Evolutionary conservation across 2,888 invertebrate species (phyloP).

Genomic region (Pristionchus entomophagus): DNA sequence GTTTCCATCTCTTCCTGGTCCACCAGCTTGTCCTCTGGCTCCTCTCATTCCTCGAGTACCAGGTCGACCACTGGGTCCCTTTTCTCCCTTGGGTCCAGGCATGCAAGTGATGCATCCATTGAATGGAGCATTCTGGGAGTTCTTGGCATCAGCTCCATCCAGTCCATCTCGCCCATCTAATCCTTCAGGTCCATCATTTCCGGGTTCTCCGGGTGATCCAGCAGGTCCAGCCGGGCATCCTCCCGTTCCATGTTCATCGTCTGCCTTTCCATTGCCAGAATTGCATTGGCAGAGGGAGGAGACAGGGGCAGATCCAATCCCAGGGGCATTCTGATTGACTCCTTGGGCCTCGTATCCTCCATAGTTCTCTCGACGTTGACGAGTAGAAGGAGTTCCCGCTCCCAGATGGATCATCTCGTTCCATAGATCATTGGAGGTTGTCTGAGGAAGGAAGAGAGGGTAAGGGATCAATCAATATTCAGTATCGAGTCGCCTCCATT

Average conservation of each 20-base stretch:
- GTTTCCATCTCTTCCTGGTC: constrained; percentile 59
- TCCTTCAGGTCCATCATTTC: constrained; percentile 58
- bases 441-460: constrained; percentile 47
- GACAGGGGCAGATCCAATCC: too few species aligned
- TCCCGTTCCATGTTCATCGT: constrained; percentile 39
- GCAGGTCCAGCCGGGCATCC: constrained; percentile 66
- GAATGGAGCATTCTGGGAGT: constrained; percentile 63
- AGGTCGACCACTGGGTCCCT: constrained; percentile 50
- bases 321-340: constrained; percentile 56
- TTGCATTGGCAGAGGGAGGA: constrained; percentile 51
- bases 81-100: constrained; percentile 53
- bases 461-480: background rate
- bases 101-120: constrained; percentile 57
- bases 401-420: constrained; percentile 64
- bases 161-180: constrained; percentile 61
- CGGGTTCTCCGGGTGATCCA: constrained; percentile 62
- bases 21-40: constrained; percentile 59
- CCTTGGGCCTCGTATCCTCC: constrained; percentile 68
- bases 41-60: constrained; percentile 67
- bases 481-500: too few species aligned
- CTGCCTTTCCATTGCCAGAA: constrained; percentile 63
- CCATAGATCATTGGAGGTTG: constrained; percentile 64
- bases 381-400: constrained; percentile 62
- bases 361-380: constrained; percentile 63
- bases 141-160: constrained; percentile 61